phyloP scores from a whole-genome alignment of 1,140 invertebrate species.

The Bilobella aurantiaca region DNA sequence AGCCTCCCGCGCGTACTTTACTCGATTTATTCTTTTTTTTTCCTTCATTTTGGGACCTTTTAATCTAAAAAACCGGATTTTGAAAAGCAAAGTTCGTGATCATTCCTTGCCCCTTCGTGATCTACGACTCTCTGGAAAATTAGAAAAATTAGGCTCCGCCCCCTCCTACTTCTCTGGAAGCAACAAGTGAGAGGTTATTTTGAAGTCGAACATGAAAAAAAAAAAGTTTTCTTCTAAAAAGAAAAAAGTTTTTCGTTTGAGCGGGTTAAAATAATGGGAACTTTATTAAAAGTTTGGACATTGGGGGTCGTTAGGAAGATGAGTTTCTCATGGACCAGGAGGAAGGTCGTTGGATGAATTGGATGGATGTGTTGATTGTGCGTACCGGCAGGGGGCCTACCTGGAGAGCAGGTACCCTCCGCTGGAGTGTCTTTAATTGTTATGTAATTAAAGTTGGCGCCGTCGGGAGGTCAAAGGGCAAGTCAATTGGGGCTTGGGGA shows the following conservation, averaged over 20 bases:
- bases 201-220: too few species aligned
- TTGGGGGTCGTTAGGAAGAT: too few species aligned
- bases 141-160: neutral
- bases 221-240: too few species aligned
- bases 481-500: neutral
- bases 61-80: conserved; percentile 5
- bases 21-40: neutral
- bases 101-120: neutral
- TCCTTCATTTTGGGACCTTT: neutral
- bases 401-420: too few species aligned
- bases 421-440: neutral
- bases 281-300: too few species aligned
- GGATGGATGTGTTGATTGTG: neutral
- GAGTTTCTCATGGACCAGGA: too few species aligned
- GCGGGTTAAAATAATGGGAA: too few species aligned
- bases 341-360: too few species aligned
- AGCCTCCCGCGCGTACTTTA: neutral
- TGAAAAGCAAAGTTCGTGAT: neutral
- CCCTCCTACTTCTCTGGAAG: too few species aligned
- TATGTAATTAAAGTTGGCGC: neutral
- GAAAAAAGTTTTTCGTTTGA: too few species aligned
- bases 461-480: neutral
- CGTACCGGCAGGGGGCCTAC: neutral
- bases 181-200: too few species aligned
- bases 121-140: neutral